A percentile compares a stretch with the other conserved stretches of the same genome.
These are phyloP conservation scores for Acanthosoma haemorrhoidale DNA, from an alignment of 2,888 invertebrate species.

Conservation along the genomic window DNA sequence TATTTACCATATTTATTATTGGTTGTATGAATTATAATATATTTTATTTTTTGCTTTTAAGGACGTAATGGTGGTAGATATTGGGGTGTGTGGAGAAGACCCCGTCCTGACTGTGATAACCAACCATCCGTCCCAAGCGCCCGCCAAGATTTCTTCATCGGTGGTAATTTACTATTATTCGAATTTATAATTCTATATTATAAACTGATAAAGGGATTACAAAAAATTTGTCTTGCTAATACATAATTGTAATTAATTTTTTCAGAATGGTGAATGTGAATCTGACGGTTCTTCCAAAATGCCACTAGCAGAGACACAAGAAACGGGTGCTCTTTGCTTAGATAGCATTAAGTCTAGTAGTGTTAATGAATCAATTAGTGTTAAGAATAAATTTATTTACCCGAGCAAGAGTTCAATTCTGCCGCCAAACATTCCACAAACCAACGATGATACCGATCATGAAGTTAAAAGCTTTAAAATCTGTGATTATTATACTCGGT, in stretches of 20 bases:
- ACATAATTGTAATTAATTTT: neutral
- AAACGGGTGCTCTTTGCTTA: constrained; percentile 51
- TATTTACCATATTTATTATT: no score
- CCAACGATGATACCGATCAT: constrained; percentile 38
- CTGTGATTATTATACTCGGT: constrained; percentile 44
- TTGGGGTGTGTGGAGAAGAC: constrained; percentile 35
- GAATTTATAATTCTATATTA: constrained; percentile 4
- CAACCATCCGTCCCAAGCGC: constrained; percentile 40
- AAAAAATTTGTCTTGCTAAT: no score
- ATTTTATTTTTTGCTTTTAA: constrained; percentile 16
- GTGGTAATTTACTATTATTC: constrained; percentile 21
- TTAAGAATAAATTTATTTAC: constrained; percentile 40
- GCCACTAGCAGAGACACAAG: constrained; percentile 42
- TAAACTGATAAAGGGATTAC: no score
- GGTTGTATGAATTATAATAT: no score
- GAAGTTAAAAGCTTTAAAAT: constrained; percentile 38
- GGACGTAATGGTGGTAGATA: constrained; percentile 39
- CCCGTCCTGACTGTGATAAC: constrained; percentile 40
- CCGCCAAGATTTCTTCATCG: constrained; percentile 38
- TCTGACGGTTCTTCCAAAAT: constrained; percentile 39
- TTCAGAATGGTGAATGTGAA: constrained; percentile 36
- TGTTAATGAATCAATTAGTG: constrained; percentile 40
- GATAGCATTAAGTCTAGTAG: constrained; percentile 46
- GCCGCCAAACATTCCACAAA: constrained; percentile 41
- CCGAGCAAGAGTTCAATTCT: constrained; percentile 39